A percentile compares a stretch with the other conserved stretches of the same genome.
Evolutionary conservation across 2,888 invertebrate species (phyloP).

Genomic region (Herminia tarsipennalis): DNA sequence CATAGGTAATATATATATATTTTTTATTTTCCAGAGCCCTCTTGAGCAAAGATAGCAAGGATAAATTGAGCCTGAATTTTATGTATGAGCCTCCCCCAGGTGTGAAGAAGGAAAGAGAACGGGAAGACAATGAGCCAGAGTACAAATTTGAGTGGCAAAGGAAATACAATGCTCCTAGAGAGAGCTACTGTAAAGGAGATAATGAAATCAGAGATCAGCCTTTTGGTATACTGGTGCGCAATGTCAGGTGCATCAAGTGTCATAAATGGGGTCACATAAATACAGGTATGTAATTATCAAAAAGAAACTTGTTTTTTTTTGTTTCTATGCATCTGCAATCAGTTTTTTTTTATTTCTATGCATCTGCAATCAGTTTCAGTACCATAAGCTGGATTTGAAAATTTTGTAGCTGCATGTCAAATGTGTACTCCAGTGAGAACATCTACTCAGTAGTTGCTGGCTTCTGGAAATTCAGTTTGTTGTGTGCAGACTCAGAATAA

Average conservation of each 20-base stretch:
- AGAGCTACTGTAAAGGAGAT: slow-evolving; percentile 99
- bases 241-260: slow-evolving; percentile 99
- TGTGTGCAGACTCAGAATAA: no score
- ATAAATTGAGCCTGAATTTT: slow-evolving; percentile 98
- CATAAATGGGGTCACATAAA: slow-evolving; percentile 99
- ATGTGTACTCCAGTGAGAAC: no score
- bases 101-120: slow-evolving; percentile 95
- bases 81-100: slow-evolving; percentile 99
- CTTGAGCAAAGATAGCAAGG: slow-evolving; percentile 99
- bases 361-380: no score
- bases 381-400: no score
- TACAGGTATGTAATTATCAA: slow-evolving; percentile 88
- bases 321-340: neutral
- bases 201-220: slow-evolving; percentile 99
- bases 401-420: no score
- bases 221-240: slow-evolving; percentile 98
- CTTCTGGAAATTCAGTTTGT: no score
- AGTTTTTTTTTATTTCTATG: neutral
- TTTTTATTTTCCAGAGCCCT: slow-evolving; percentile 89
- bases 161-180: slow-evolving; percentile 99
- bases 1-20: no score
- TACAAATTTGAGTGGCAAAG: slow-evolving; percentile 99
- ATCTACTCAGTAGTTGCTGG: no score
- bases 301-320: no score
- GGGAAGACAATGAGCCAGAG: slow-evolving; percentile 97